Percentiles rank a stretch among this genome's conserved stretches.
phyloP scores from a whole-genome alignment of 2,888 invertebrate genomes.

The Mythimna lalbum region DNA sequence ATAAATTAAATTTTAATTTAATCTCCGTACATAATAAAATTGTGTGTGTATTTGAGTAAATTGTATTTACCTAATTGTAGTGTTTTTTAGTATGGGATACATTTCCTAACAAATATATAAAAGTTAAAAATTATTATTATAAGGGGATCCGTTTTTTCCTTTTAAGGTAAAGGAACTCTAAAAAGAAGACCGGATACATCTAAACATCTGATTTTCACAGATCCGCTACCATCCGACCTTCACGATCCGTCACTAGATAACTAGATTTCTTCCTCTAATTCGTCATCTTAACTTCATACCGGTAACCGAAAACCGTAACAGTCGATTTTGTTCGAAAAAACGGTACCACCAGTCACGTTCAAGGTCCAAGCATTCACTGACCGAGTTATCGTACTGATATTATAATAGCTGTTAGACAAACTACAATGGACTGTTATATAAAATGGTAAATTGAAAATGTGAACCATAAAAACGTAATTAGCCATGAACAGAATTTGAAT shows the following conservation, averaged over 20 bases:
- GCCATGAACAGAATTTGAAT: constrained; percentile 5
- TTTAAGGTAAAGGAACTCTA: too few relatives aligned
- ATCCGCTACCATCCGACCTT: constrained; percentile 18
- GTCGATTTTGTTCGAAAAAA: constrained; percentile 63
- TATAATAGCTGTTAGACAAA: constrained; percentile 51
- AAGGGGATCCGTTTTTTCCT: too few relatives aligned
- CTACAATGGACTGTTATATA: constrained; percentile 35
- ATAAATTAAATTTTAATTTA: too few relatives aligned
- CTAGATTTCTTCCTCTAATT: constrained; percentile 16
- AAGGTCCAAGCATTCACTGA: constrained; percentile 82
- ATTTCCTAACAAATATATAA: too few relatives aligned
- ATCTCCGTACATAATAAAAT: too few relatives aligned
- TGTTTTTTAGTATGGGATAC: too few relatives aligned
- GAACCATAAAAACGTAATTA: constrained; percentile 13
- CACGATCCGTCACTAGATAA: not conserved
- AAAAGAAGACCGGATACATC: not conserved
- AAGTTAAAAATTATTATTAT: too few relatives aligned
- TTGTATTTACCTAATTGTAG: too few relatives aligned
- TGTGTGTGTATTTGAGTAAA: too few relatives aligned
- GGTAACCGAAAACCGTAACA: constrained; percentile 37
- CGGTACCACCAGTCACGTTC: constrained; percentile 76
- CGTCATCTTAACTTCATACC: constrained; percentile 15
- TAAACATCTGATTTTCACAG: constrained; percentile 11
- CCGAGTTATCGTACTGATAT: constrained; percentile 72
- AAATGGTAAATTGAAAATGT: constrained; percentile 52